Conservation (phyloP, 1,140 invertebrate genomes). For the Pogonognathellus flavescens region DNA sequence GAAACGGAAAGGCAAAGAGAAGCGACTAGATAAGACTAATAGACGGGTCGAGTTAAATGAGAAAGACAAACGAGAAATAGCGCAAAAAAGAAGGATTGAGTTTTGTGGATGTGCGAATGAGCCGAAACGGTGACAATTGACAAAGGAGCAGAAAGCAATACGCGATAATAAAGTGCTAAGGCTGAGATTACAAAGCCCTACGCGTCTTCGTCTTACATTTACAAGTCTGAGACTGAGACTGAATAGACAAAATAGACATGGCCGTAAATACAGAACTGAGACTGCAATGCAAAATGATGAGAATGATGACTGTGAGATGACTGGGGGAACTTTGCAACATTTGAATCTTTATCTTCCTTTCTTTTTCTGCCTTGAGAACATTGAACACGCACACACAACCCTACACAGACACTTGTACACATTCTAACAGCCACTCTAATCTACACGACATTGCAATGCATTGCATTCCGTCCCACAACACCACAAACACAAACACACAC, state of each 20-base stretch:
- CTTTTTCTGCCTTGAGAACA: too few species aligned
- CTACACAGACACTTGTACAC: too few species aligned
- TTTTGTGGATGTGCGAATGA: neutral
- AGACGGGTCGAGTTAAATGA: neutral
- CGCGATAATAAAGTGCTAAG: neutral
- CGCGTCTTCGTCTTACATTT: too few species aligned
- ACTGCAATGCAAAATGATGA: neutral
- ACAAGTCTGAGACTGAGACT: too few species aligned
- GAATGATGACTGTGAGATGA: neutral
- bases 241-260: too few species aligned
- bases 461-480: too few species aligned
- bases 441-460: too few species aligned
- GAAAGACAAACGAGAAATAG: neutral
- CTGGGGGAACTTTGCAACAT: conserved; percentile 9
- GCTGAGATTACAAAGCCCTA: neutral
- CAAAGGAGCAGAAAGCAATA: neutral
- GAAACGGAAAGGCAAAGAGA: neutral
- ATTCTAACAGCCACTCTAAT: too few species aligned
- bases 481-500: too few species aligned
- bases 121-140: neutral
- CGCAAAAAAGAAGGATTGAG: neutral
- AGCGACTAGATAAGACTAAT: neutral
- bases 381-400: too few species aligned
- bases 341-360: neutral
- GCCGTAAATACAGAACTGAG: too few species aligned